Conservation (phyloP, 2,888 invertebrate species). For the Ariolimax columbianus region DNA sequence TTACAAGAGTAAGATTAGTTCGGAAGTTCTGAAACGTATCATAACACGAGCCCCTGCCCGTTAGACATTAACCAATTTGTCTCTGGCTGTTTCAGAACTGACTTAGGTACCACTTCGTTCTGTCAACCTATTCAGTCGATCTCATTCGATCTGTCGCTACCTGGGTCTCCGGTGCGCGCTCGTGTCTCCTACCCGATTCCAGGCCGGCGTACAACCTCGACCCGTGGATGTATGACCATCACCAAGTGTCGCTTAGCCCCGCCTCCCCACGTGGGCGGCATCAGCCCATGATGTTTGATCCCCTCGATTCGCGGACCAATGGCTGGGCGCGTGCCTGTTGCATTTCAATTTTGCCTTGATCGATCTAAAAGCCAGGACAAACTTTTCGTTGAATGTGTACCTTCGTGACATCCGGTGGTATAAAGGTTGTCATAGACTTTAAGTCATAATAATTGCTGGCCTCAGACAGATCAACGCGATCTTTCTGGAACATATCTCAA, state of each 20-base stretch:
- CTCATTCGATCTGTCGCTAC: neutral
- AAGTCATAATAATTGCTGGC: slow-evolving; percentile 1
- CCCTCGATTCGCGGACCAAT: slow-evolving; percentile 55
- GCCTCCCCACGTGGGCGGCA: slow-evolving; percentile 51
- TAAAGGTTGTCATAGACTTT: slow-evolving; percentile 31
- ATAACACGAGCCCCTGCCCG: too few species aligned
- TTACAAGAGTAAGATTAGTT: too few species aligned
- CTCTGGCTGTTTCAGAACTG: too few species aligned
- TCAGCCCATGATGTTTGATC: slow-evolving; percentile 50
- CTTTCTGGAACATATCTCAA: too few species aligned
- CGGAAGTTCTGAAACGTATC: too few species aligned
- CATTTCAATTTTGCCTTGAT: slow-evolving; percentile 49
- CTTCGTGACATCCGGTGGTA: slow-evolving; percentile 36
- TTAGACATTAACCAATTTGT: slow-evolving; percentile 4
- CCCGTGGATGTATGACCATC: slow-evolving; percentile 40
- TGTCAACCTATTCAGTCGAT: neutral
- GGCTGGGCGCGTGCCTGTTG: slow-evolving; percentile 56
- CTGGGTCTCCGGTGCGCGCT: neutral
- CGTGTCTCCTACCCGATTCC: neutral
- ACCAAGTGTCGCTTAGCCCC: slow-evolving; percentile 50
- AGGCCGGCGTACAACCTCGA: neutral
- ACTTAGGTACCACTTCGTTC: too few species aligned
- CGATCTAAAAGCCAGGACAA: slow-evolving; percentile 7
- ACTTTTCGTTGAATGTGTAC: slow-evolving; percentile 38
- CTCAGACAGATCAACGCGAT: neutral